Evolutionary conservation across 2,797 vertebrate genomes (phyloP).

Genomic region (Phoebastria nigripes): DNA sequence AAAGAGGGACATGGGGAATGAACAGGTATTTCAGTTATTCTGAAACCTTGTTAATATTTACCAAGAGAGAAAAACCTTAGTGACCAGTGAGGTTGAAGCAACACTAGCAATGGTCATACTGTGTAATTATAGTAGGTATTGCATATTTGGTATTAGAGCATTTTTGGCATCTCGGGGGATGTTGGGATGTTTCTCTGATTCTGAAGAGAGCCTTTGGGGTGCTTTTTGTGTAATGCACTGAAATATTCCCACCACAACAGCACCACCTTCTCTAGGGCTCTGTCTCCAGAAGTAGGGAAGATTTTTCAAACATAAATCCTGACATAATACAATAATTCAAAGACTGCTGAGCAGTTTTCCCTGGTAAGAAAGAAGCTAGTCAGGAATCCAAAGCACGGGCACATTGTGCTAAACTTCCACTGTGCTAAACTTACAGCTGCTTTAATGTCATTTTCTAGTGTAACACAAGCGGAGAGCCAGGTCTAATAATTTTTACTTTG

Average conservation of each 20-base stretch:
- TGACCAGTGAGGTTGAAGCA: background rate
- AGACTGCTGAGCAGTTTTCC: background rate
- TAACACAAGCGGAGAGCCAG: background rate
- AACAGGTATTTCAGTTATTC: background rate
- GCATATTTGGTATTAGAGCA: background rate
- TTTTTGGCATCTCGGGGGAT: background rate
- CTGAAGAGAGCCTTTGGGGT: background rate
- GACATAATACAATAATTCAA: background rate
- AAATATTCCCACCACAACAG: background rate
- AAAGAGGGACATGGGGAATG: background rate
- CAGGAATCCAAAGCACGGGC: background rate
- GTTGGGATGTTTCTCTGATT: background rate
- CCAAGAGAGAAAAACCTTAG: background rate
- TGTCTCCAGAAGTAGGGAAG: background rate
- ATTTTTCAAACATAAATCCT: background rate
- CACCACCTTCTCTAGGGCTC: background rate
- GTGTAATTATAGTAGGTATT: background rate
- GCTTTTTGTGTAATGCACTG: background rate
- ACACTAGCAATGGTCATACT: background rate
- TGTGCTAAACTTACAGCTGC: background rate
- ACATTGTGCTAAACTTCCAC: background rate
- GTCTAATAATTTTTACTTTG: background rate
- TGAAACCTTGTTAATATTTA: background rate
- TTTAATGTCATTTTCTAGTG: background rate
- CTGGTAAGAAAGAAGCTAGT: background rate